phyloP scores from a whole-genome alignment of 2,797 vertebrate genomes.

The Microchirus variegatus region DNA sequence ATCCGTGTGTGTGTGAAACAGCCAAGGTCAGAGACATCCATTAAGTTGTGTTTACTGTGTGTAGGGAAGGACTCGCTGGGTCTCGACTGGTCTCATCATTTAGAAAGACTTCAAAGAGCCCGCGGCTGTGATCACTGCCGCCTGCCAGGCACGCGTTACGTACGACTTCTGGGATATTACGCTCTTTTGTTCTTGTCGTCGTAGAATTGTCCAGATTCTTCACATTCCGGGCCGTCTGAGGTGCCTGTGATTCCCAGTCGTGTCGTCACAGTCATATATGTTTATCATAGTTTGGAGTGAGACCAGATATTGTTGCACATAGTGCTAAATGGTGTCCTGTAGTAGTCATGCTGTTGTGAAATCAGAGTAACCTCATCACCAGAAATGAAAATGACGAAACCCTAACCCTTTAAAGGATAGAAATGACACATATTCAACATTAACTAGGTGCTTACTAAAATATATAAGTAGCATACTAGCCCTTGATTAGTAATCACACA shows the following conservation, averaged over 20 bases:
- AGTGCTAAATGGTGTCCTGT: neutral
- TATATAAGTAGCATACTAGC: too few relatives aligned
- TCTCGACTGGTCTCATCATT: constrained; percentile 56
- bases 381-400: constrained; percentile 16
- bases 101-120: constrained; percentile 37
- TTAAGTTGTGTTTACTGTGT: constrained; percentile 73
- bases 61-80: constrained; percentile 15
- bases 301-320: constrained; percentile 8
- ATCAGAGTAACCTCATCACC: constrained; percentile 6
- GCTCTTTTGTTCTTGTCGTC: constrained; percentile 31
- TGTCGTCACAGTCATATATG: constrained; percentile 1
- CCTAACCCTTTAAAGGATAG: neutral
- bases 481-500: too few relatives aligned
- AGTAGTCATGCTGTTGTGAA: constrained; percentile 32
- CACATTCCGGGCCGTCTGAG: constrained; percentile 53
- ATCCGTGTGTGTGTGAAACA: constrained; percentile 32
- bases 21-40: constrained; percentile 48
- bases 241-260: constrained; percentile 24
- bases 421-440: too few relatives aligned
- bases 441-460: too few relatives aligned
- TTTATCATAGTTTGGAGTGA: constrained; percentile 25
- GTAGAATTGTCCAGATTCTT: constrained; percentile 38
- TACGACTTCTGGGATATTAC: constrained; percentile 65
- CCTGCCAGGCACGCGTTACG: constrained; percentile 19
- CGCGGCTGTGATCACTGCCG: constrained; percentile 22